These are phyloP conservation scores for Athalia circularis DNA, from an alignment of 2,888 invertebrate species.

Conservation along the genomic window DNA sequence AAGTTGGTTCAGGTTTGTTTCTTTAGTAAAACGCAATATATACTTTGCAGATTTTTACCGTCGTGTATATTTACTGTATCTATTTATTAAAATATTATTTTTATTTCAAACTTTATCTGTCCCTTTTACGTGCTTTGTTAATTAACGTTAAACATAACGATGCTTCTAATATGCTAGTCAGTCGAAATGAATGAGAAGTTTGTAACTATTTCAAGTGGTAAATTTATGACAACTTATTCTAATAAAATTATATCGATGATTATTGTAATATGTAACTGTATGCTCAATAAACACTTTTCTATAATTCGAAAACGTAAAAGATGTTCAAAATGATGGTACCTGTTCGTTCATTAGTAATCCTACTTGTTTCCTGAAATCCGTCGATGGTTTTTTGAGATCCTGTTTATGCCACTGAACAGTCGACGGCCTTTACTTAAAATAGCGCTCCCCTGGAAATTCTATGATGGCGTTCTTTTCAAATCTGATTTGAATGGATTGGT, in stretches of 20 bases:
- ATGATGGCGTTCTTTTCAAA: too few species aligned
- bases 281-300: constrained; percentile 73
- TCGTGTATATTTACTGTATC: constrained; percentile 50
- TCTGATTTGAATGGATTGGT: too few species aligned
- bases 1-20: constrained; percentile 7
- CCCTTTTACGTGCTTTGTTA: constrained; percentile 41
- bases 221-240: constrained; percentile 61
- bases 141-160: constrained; percentile 55
- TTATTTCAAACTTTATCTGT: constrained; percentile 40
- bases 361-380: too few species aligned
- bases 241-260: constrained; percentile 62
- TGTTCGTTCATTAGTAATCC: too few species aligned
- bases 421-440: too few species aligned
- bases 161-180: constrained; percentile 71
- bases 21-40: constrained; percentile 3
- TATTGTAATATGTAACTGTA: constrained; percentile 69
- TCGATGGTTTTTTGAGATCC: too few species aligned
- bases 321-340: too few species aligned
- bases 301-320: constrained; percentile 58
- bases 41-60: constrained; percentile 12
- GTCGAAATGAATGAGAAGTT: constrained; percentile 64
- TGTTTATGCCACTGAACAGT: too few species aligned
- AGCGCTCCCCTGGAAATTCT: too few species aligned
- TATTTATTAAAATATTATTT: constrained; percentile 59
- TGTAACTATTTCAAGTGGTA: constrained; percentile 61